These are phyloP conservation scores for Cryptocheilus praepositus DNA, from an alignment of 2,888 invertebrate species.

Conservation along the genomic window DNA sequence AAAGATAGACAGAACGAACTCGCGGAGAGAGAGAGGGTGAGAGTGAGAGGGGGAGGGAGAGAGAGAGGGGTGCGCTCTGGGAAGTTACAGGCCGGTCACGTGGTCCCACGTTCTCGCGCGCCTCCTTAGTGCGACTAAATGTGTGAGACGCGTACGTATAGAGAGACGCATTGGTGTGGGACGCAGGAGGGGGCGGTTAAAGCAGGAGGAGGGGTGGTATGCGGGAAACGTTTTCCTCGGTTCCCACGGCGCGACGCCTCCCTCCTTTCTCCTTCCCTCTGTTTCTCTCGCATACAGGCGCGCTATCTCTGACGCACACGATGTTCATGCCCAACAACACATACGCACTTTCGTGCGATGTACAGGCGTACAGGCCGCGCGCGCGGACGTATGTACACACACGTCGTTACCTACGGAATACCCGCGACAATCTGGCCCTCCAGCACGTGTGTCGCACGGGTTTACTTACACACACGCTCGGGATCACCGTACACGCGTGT, in stretches of 20 bases:
- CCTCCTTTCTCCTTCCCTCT: conserved; percentile 40
- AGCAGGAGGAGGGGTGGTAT: conserved; percentile 60
- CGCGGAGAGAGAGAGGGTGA: conserved; percentile 21
- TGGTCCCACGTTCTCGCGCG: conserved; percentile 49
- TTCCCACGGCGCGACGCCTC: conserved; percentile 71
- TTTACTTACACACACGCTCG: neutral
- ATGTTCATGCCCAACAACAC: conserved; percentile 20
- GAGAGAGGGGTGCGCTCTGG: conserved; percentile 35
- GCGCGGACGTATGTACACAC: neutral
- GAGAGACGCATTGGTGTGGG: conserved; percentile 29
- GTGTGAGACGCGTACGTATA: conserved; percentile 10
- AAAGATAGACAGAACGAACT: conserved; percentile 14
- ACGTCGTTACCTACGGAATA: too few relatives aligned
- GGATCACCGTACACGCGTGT: neutral
- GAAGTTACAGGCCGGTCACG: conserved; percentile 54
- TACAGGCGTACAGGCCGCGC: conserved; percentile 1
- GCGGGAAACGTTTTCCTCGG: conserved; percentile 73
- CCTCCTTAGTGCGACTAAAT: neutral
- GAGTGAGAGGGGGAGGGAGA: conserved; percentile 20
- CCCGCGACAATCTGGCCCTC: too few relatives aligned
- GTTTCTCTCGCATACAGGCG: conserved; percentile 9
- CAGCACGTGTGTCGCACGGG: too few relatives aligned
- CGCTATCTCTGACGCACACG: conserved; percentile 23
- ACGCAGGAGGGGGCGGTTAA: conserved; percentile 17
- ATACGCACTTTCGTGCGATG: conserved; percentile 17